Evolutionary conservation across 2,113 vertebrate species (phyloP), one percentile per base, ranked within the genome.

Genomic region (Glaucomys volans): DNA sequence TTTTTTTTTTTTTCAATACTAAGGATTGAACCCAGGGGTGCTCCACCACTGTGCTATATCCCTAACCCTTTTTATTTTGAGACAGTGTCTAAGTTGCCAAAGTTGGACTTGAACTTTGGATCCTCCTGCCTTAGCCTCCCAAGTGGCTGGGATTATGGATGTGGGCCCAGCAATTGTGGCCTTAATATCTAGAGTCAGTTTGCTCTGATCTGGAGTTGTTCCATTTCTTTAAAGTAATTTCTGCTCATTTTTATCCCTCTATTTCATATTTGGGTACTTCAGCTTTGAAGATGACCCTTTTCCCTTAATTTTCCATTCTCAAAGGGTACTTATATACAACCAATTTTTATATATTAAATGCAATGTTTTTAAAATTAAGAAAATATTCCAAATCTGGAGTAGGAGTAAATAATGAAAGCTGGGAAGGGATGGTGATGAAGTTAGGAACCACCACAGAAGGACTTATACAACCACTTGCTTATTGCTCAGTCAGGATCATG

Each of bases 351-450:
- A 89, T 42, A 82, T 30, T n/a, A 76, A 84, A 67, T 71, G 13
- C 9, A 75, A 42, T 90, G 87, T 88, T 87, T 52, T 69, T 77
- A 87, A 94, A 94, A 67, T 62, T 74, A 87, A 52, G 12, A 74
- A 94, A 90, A 47, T 52, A 84, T 76, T 84, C 42, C 57, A 82
- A 90, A 26, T 64, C 7, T 22, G 8, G 26, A 28, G 26, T 13
- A 14, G 30, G 22, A 2, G 30, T 47, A 72, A 77, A 82, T 75
- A 57, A 92, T 40, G 8, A 85, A 84, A 94, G 30, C 26, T 18
- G 8, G 8, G 9, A 24, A 1, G 0, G 35, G 67, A 79, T 84
- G 50, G 42, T 47, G 66, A 76, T 72, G 66, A 90, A 79, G 54
- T 69, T 74, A 62, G 69, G 42, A 91, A 52, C 28, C n/a, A 59